A percentile compares a stretch with the other conserved stretches of the same genome.
These are phyloP conservation scores for Oncorhynchus kisutch DNA, from an alignment of 2,113 vertebrate species.

Conservation along the genomic window DNA sequence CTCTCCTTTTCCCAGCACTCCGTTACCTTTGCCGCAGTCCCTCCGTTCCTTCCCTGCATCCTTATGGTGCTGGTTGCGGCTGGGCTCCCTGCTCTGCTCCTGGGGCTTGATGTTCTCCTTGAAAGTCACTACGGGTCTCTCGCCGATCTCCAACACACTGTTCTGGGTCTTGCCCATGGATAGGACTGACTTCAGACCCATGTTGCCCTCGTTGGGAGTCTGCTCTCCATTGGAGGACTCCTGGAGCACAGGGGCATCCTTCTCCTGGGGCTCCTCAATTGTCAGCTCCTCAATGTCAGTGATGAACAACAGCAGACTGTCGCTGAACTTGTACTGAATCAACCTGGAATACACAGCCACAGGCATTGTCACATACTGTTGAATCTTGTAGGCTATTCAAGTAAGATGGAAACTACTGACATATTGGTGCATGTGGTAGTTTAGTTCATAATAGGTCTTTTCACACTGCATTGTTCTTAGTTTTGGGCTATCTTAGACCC, in stretches of 20 bases:
- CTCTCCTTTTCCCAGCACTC: constrained; percentile 77
- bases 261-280: constrained; percentile 86
- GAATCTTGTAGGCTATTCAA: too few relatives aligned
- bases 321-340: constrained; percentile 85
- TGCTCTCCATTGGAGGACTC: constrained; percentile 84
- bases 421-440: too few relatives aligned
- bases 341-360: constrained; percentile 71
- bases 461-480: too few relatives aligned
- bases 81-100: constrained; percentile 83
- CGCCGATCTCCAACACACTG: constrained; percentile 79
- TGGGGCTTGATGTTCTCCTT: constrained; percentile 96
- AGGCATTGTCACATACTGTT: too few relatives aligned
- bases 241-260: constrained; percentile 85
- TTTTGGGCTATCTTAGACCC: too few relatives aligned
- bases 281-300: constrained; percentile 90
- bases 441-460: too few relatives aligned
- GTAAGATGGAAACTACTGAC: too few relatives aligned
- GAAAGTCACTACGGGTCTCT: constrained; percentile 93
- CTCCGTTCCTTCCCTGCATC: constrained; percentile 82
- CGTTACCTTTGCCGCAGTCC: constrained; percentile 80
- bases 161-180: constrained; percentile 84
- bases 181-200: constrained; percentile 88
- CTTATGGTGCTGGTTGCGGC: constrained; percentile 78
- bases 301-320: constrained; percentile 88
- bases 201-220: constrained; percentile 73